Evolutionary conservation across 30 jellyfish, hydroid and myxozoan species (phyloP).

Genomic region (Nemopilema nomurai): DNA sequence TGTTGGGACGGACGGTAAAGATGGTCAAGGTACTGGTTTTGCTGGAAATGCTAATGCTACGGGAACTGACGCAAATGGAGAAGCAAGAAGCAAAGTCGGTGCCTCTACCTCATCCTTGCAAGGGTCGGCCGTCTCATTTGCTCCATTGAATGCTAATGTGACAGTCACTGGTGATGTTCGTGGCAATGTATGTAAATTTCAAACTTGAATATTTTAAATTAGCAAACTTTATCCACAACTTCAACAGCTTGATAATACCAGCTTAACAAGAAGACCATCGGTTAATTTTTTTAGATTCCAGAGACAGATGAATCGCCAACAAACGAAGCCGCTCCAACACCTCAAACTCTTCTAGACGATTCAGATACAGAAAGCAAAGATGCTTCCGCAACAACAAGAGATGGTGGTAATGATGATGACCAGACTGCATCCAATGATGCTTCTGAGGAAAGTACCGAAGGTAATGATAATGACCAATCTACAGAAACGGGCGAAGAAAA

Average conservation of each 20-base stretch:
- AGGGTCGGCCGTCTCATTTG: not conserved
- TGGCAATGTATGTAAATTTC: not conserved
- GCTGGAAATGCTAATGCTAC: conserved; percentile 5
- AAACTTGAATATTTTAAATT: too few relatives aligned
- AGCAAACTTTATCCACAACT: too few relatives aligned
- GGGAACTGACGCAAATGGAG: conserved; percentile 18
- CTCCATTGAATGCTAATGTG: not conserved
- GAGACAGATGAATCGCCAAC: conserved; percentile 11
- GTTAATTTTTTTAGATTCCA: not conserved
- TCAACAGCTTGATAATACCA: not conserved
- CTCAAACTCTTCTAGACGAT: conserved; percentile 60
- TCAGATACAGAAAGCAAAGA: conserved; percentile 6
- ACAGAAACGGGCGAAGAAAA: conserved; percentile 17
- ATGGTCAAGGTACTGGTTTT: conserved; percentile 15
- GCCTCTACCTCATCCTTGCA: not conserved
- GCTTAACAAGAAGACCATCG: not conserved
- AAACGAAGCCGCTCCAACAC: conserved; percentile 61
- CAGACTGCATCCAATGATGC: not conserved
- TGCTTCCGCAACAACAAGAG: conserved; percentile 9
- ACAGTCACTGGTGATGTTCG: conserved; percentile 20
- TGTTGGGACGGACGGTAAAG: conserved; percentile 13
- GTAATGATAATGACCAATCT: not conserved
- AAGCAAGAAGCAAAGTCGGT: not conserved
- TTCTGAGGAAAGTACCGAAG: not conserved
- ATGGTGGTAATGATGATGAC: not conserved